These are phyloP conservation scores for Aplocera efformata DNA, from an alignment of 2,888 invertebrate species.

Conservation along the genomic window DNA sequence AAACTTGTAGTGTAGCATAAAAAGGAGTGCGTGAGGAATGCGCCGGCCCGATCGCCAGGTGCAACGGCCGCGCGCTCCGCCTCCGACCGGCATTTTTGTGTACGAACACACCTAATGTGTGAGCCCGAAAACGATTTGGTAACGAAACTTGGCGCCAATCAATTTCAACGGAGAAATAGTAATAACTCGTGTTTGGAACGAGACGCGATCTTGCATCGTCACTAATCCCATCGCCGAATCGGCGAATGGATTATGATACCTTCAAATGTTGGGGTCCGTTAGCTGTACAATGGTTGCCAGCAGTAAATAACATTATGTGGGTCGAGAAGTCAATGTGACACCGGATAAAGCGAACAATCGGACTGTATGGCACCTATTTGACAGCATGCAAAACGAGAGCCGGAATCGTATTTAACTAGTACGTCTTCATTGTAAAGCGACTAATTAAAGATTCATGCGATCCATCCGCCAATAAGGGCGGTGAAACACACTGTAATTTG, in stretches of 20 bases:
- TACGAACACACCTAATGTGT: constrained; percentile 58
- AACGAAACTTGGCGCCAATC: constrained; percentile 46
- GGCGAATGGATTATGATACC: constrained; percentile 45
- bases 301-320: constrained; percentile 67
- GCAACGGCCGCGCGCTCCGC: constrained; percentile 73
- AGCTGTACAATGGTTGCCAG: constrained; percentile 63
- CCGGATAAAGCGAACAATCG: constrained; percentile 66
- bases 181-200: constrained; percentile 15
- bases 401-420: constrained; percentile 42
- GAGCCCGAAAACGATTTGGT: constrained; percentile 52
- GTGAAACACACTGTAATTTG: constrained; percentile 48
- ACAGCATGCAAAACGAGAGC: constrained; percentile 38
- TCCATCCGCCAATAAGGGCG: constrained; percentile 35
- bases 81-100: constrained; percentile 70
- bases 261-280: constrained; percentile 60
- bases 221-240: constrained; percentile 36
- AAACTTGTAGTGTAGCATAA: constrained; percentile 67
- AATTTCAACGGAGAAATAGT: constrained; percentile 17
- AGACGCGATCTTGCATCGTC: constrained; percentile 30
- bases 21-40: constrained; percentile 79
- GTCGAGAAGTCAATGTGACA: constrained; percentile 62
- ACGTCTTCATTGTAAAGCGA: constrained; percentile 46
- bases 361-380: constrained; percentile 55
- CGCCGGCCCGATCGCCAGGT: constrained; percentile 70
- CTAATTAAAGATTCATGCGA: constrained; percentile 47